These are phyloP conservation scores for Ailuropoda melanoleuca DNA, from an alignment of 2,113 vertebrate species.

Conservation along the genomic window DNA sequence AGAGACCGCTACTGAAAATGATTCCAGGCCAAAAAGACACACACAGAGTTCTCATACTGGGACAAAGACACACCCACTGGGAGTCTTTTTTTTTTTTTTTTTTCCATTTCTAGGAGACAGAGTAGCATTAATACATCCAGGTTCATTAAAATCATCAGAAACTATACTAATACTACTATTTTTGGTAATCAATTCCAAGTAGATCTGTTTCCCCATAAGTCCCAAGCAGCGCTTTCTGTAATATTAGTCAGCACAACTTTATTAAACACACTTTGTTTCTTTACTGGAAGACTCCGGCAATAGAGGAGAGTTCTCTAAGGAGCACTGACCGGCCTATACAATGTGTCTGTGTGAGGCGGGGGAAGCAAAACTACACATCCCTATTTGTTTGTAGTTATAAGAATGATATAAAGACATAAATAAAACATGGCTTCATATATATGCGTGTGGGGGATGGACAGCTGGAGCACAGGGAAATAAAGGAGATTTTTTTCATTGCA, in stretches of 20 bases:
- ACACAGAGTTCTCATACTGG: not conserved
- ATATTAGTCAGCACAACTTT: not conserved
- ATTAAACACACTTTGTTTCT: not conserved
- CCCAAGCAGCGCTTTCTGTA: not conserved
- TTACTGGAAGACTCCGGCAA: not conserved
- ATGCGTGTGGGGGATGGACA: not conserved
- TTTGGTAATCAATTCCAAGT: not conserved
- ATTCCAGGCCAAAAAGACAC: not conserved
- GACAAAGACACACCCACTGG: not conserved
- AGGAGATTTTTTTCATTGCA: not conserved
- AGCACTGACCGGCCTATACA: not conserved
- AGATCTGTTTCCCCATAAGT: not conserved
- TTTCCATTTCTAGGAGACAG: not conserved
- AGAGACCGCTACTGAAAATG: not conserved
- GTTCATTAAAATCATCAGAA: slow-evolving; percentile 13
- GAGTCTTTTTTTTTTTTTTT: not conserved
- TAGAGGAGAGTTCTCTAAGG: not conserved
- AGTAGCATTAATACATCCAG: not conserved
- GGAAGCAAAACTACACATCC: not conserved
- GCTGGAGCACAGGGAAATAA: not conserved
- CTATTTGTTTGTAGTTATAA: not conserved
- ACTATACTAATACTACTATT: not conserved
- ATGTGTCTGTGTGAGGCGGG: not conserved
- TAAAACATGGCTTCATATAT: not conserved
- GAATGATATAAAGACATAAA: not conserved